Base-by-base conservation (phyloP, 2,888 invertebrate genomes). In the Enchytraeus crypticus region DNA sequence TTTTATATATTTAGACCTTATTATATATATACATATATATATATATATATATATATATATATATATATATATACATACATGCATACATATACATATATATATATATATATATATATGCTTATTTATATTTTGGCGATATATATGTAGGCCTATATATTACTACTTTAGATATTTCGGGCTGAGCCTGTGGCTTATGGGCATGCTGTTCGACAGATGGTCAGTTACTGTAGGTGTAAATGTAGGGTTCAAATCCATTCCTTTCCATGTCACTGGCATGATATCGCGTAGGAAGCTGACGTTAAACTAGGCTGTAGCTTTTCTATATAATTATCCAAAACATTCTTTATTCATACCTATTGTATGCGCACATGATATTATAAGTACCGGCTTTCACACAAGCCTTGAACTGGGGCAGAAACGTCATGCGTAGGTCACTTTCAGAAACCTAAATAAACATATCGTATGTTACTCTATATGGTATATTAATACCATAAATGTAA, bases 331-430 rank as follows among this genome's bases (percentile, higher is more conserved):
- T n/a, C n/a, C n/a, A n/a, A n/a, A n/a, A n/a, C n/a, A n/a, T n/a
- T n/a, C n/a, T n/a, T n/a, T n/a, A n/a, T n/a, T n/a, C n/a, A n/a
- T n/a, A 64, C 74, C 73, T 74, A 69, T 76, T 77, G 63, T 74
- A 77, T 53, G 75, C 75, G 66, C 77, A 77, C 75, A 77, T 76
- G n/a, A 77, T 59, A 51, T 73, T 74, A 64, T 68, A 71, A 1
- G 73, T 68, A 3, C 77, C 76, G 5, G 74, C 76, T 38, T 72
- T 64, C 14, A 75, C 71, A 68, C 75, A 77, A 18, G 63, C 58
- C 38, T 68, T 66, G 59, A 75, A 76, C 4, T 70, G 71, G 30
- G 77, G 76, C 30, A 77, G 65, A 64, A 71, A 77, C 11, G 75
- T 75, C 62, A 73, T 60, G 33, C 70, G 61, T 70, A 70, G 71